phyloP scores from a whole-genome alignment of 2,888 invertebrate species.

The Chironomus riparius region DNA sequence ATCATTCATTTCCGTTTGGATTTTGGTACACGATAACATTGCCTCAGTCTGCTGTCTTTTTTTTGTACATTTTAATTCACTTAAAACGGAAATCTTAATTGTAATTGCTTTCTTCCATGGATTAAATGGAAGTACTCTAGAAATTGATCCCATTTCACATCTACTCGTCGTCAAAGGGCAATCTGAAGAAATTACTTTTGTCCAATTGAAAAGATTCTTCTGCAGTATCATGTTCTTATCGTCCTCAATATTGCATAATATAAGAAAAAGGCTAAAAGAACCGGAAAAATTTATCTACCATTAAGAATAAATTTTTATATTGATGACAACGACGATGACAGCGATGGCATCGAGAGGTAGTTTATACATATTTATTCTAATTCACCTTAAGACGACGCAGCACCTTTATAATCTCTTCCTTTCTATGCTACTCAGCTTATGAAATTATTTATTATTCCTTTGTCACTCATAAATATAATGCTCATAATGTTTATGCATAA shows the following conservation, averaged over 20 bases:
- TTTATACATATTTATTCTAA: no score
- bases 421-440: background rate
- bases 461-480: constrained; percentile 18
- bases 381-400: no score
- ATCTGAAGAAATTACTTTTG: background rate
- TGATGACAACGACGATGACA: background rate
- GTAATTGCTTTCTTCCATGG: no score
- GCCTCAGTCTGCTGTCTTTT: no score
- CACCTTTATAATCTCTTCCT: constrained; percentile 23
- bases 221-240: background rate
- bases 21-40: no score
- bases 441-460: constrained; percentile 20
- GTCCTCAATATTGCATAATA: background rate
- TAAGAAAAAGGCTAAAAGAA: background rate
- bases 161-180: no score
- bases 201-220: background rate
- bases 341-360: background rate
- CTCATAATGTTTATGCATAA: background rate
- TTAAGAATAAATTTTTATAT: background rate
- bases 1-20: no score
- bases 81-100: no score
- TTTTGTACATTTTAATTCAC: no score
- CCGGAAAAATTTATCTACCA: constrained; percentile 4
- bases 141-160: no score
- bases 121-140: no score